These are phyloP conservation scores for Dromiciops gliroides DNA, from an alignment of 2,113 vertebrate species.

Conservation along the genomic window DNA sequence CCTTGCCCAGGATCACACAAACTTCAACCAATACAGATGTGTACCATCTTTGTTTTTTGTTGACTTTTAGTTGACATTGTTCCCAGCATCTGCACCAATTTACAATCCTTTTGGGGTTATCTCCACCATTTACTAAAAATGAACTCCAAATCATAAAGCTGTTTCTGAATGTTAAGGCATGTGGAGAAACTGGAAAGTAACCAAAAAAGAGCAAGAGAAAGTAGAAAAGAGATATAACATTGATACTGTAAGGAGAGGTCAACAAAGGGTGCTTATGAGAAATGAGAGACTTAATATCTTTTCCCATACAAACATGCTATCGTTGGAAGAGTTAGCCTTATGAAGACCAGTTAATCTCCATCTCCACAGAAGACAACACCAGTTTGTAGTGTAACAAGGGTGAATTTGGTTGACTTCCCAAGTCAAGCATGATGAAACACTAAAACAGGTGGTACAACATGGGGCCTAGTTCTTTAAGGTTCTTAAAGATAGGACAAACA, in stretches of 20 bases:
- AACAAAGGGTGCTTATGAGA: no score
- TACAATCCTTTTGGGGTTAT: slow-evolving; percentile 34
- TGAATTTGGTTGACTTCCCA: background rate
- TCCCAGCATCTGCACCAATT: background rate
- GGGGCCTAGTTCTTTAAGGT: no score
- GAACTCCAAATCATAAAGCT: slow-evolving; percentile 30
- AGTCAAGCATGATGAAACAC: background rate
- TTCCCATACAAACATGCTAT: background rate
- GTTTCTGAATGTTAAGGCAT: slow-evolving; percentile 44
- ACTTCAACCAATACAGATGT: background rate
- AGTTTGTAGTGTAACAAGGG: background rate
- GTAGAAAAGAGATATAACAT: background rate
- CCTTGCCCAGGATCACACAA: background rate
- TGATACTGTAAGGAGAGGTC: background rate
- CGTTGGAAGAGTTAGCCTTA: background rate
- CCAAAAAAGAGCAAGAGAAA: slow-evolving; percentile 28
- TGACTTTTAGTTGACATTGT: slow-evolving; percentile 7
- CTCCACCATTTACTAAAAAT: slow-evolving; percentile 44
- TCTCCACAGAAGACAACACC: background rate
- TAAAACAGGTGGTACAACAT: background rate
- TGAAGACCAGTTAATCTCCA: background rate
- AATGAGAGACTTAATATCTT: background rate
- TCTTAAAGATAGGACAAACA: background rate
- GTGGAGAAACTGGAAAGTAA: slow-evolving; percentile 21
- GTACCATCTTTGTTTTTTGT: background rate